Percentiles rank a stretch among this genome's conserved stretches.
Evolutionary conservation across 2,113 vertebrate genomes (phyloP).

Genomic region (Scolopax mira): DNA sequence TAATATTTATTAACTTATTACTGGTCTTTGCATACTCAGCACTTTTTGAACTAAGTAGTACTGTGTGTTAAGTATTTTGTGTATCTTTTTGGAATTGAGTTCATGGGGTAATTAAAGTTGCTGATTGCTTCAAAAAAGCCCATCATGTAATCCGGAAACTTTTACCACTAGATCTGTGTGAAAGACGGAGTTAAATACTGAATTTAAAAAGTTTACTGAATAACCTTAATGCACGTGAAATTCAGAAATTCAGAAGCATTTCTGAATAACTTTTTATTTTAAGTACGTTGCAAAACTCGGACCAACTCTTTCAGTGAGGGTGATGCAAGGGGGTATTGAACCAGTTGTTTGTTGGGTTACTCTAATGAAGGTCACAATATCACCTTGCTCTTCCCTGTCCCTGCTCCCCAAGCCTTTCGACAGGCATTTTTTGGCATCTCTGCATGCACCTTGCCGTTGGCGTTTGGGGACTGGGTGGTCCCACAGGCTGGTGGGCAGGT

Average conservation of each 20-base stretch:
- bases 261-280: background rate
- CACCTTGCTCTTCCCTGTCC: background rate
- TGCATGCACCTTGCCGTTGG: background rate
- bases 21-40: background rate
- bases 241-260: too few species aligned
- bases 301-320: background rate
- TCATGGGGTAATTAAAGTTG: background rate
- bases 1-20: background rate
- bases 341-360: background rate
- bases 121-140: background rate
- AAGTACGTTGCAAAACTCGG: background rate
- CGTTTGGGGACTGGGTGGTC: background rate
- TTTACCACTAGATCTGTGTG: background rate
- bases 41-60: background rate
- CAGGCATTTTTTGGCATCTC: background rate
- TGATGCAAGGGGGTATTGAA: background rate
- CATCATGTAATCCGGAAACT: background rate
- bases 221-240: background rate
- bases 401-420: background rate
- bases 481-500: background rate
- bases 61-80: background rate
- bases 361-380: background rate
- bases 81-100: background rate
- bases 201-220: background rate
- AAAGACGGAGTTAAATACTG: background rate